phyloP scores from a whole-genome alignment of 2,113 vertebrate species.

The Pterocles gutturalis region DNA sequence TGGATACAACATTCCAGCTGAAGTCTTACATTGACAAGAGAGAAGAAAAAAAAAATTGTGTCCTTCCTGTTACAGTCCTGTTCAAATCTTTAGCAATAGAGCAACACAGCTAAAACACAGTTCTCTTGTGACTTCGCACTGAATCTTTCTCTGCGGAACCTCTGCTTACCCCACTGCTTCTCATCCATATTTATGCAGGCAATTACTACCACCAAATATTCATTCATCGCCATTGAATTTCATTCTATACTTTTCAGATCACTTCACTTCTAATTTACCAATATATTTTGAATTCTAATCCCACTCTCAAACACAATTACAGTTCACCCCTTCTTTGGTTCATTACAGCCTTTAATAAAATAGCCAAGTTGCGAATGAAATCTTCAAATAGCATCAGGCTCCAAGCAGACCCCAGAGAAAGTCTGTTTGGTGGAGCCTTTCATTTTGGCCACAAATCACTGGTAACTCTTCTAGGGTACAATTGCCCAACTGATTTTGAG shows the following conservation, averaged over 20 bases:
- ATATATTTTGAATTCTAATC: not conserved
- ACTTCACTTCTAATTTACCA: not conserved
- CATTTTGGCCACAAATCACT: not conserved
- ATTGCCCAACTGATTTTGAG: not conserved
- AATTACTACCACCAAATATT: not conserved
- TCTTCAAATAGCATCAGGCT: not conserved
- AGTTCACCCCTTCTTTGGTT: not conserved
- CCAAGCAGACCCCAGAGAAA: not conserved
- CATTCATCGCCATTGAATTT: not conserved
- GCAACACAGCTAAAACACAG: not conserved
- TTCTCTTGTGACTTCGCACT: not conserved
- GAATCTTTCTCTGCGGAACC: not conserved
- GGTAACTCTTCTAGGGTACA: not conserved
- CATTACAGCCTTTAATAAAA: not conserved
- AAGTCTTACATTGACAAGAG: not conserved
- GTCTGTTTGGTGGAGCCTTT: not conserved
- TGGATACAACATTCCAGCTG: not conserved
- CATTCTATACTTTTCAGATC: not conserved
- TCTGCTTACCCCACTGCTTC: not conserved
- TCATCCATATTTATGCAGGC: not conserved
- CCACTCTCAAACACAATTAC: not conserved
- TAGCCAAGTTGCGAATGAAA: not conserved
- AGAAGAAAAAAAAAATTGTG: accelerated
- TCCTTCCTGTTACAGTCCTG: not conserved
- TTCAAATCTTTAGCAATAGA: not conserved